Percentiles rank a stretch among this genome's conserved stretches.
phyloP scores from a whole-genome alignment of 2,797 vertebrate species.

The Xenopus petersii region DNA sequence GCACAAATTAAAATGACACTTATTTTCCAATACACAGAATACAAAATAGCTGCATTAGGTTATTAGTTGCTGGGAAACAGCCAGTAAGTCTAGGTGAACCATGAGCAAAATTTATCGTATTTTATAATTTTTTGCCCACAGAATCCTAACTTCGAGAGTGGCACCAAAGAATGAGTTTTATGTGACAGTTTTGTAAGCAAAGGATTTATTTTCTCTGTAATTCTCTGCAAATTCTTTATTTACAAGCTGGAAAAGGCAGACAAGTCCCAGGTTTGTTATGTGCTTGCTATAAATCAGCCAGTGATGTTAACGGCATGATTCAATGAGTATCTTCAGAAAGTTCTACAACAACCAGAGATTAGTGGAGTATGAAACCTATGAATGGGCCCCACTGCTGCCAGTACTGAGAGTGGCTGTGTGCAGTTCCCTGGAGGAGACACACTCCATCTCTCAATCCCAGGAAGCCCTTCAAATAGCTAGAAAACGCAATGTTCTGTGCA shows the following conservation, averaged over 20 bases:
- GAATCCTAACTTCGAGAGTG: slow-evolving; percentile 3
- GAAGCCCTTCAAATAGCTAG: slow-evolving; percentile 27
- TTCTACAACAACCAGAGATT: slow-evolving; percentile 38
- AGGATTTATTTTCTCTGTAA: slow-evolving; percentile 16
- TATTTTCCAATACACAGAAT: neutral
- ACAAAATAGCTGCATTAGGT: neutral
- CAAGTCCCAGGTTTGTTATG: neutral
- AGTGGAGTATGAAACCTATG: slow-evolving; percentile 44
- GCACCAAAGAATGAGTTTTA: slow-evolving; percentile 12
- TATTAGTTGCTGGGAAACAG: neutral
- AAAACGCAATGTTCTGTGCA: slow-evolving; percentile 40
- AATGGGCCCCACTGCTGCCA: slow-evolving; percentile 5
- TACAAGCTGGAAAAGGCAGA: slow-evolving; percentile 9
- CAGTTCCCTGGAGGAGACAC: slow-evolving; percentile 29
- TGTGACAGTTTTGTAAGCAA: neutral
- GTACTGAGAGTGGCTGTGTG: slow-evolving; percentile 10
- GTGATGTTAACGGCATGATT: slow-evolving; percentile 25
- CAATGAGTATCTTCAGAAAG: slow-evolving; percentile 1
- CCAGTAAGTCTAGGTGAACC: neutral
- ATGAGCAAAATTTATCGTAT: neutral
- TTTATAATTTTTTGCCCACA: neutral
- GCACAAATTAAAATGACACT: neutral
- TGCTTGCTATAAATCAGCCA: slow-evolving; percentile 38
- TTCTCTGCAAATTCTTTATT: slow-evolving; percentile 17
- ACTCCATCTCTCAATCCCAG: slow-evolving; percentile 32